Conservation (phyloP, 2,797 vertebrate species). For the Lophius americanus region DNA sequence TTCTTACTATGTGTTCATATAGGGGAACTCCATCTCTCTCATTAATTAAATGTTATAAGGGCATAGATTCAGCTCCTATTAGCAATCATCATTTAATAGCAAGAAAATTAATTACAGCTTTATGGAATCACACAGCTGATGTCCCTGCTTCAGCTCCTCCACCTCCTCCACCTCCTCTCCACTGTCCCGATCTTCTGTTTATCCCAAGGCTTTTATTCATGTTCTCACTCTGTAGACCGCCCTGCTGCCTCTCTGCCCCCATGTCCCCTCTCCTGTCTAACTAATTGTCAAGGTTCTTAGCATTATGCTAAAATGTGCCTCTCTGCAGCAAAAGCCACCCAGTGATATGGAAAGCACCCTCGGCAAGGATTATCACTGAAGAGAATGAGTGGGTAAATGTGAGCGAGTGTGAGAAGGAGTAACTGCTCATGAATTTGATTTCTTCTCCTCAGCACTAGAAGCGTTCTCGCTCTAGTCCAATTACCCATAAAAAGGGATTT, state of each 20-base stretch:
- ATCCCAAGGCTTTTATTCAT: constrained; percentile 42
- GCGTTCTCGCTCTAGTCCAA: constrained; percentile 8
- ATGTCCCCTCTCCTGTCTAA: constrained; percentile 55
- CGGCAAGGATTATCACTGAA: constrained; percentile 38
- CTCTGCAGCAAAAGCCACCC: constrained; percentile 39
- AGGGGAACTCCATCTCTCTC: constrained; percentile 7
- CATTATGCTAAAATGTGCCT: constrained; percentile 59
- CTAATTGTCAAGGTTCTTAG: constrained; percentile 73
- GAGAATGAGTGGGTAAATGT: constrained; percentile 22
- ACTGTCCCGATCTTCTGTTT: constrained; percentile 19
- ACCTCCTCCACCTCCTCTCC: background rate
- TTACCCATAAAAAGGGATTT: constrained; percentile 49
- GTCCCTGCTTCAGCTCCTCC: constrained; percentile 23
- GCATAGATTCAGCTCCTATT: constrained; percentile 20
- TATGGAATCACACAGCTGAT: constrained; percentile 33
- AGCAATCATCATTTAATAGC: constrained; percentile 10
- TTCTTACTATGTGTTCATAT: too few relatives aligned
- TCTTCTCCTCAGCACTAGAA: constrained; percentile 9
- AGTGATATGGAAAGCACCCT: constrained; percentile 49
- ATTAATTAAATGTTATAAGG: constrained; percentile 2
- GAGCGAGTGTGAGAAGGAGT: constrained; percentile 20
- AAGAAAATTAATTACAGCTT: constrained; percentile 29
- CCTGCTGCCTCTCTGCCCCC: constrained; percentile 50
- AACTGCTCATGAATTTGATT: constrained; percentile 9
- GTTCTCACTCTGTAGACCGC: constrained; percentile 24